Evolutionary conservation across 2,888 invertebrate species (phyloP).

Genomic region (Eristalis pertinax): DNA sequence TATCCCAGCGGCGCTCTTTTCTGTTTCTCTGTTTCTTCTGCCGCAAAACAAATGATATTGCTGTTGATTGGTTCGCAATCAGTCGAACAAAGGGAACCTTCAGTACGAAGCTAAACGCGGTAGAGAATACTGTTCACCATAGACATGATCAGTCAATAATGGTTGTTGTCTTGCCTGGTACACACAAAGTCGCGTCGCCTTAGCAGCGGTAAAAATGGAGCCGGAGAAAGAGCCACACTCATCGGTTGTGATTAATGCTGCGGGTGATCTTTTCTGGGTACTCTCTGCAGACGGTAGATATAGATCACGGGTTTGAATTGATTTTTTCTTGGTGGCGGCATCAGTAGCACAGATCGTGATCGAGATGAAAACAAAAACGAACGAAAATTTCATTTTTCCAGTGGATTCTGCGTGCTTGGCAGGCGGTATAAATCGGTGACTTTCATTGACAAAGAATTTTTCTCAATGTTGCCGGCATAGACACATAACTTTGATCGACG

Average conservation of each 20-base stretch:
- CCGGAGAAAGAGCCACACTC: conserved; percentile 47
- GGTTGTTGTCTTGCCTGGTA: conserved; percentile 39
- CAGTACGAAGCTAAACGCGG: conserved; percentile 54
- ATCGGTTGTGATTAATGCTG: conserved; percentile 66
- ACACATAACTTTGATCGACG: conserved; percentile 42
- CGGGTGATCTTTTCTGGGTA: conserved; percentile 38
- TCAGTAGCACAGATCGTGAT: conserved; percentile 56
- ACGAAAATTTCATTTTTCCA: conserved; percentile 59
- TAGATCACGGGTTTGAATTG: conserved; percentile 59
- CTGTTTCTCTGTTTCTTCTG: conserved; percentile 46
- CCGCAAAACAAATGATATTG: conserved; percentile 70
- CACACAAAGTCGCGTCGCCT: neutral
- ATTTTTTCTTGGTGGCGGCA: conserved; percentile 47
- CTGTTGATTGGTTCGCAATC: conserved; percentile 69
- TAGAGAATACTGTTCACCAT: conserved; percentile 60
- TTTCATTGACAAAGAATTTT: conserved; percentile 9
- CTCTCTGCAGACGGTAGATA: conserved; percentile 55
- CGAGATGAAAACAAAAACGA: conserved; percentile 49
- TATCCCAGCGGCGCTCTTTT: conserved; percentile 34
- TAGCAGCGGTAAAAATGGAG: conserved; percentile 40
- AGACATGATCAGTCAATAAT: conserved; percentile 67
- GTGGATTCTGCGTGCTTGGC: conserved; percentile 46
- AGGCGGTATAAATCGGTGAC: conserved; percentile 44
- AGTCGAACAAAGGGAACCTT: conserved; percentile 65
- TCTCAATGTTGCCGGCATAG: conserved; percentile 19